Base-by-base conservation (phyloP, 2,113 vertebrate genomes). In the Centropus bengalensis region DNA sequence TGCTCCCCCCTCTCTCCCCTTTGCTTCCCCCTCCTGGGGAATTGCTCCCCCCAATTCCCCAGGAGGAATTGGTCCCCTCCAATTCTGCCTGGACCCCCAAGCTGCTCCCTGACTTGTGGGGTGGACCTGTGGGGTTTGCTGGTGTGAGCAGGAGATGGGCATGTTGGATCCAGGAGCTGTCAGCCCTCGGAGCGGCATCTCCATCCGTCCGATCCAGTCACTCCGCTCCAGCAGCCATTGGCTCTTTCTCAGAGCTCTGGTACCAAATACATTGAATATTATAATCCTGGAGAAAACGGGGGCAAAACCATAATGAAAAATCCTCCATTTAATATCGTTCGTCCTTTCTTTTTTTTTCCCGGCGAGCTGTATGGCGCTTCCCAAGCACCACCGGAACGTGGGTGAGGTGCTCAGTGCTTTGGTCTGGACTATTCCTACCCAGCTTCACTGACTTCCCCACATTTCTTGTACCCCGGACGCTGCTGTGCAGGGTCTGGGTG, bases 131-230 rank as follows among this genome's bases (percentile, higher is more conserved):
- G 12, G 71, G 67, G 45, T 22, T 12, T 91, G 33, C 88, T 90
- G 67, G 28, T 64, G 88, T 0, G 0, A 19, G 16, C 9, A 5
- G 49, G 56, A 67, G 47, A 26, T 1, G 1, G 45, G 5, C 14
- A n/a, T 0, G 4, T 8, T 0, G 0, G 10, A 2, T 82, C 13
- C 42, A 32, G 80, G 49, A 91, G 21, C 30, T 5, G 2, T 28
- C 60, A 78, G 60, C 62, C 52, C 70, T 47, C 1, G 2, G 70
- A 82, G 70, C 54, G 36, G 22, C 0, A 0, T 52, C 21, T 74
- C 63, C 44, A 11, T 40, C 75, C 2, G 4, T 28, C 62, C n/a
- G 73, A 59, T 24, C 0, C 4, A 47, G 32, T 78, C 81, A 73
- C 89, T 60, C 44, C 5, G 0, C 38, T 45, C 14, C 42, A 0